Evolutionary conservation across 2,888 invertebrate genomes (phyloP).

Genomic region (Amphipoea oculea): DNA sequence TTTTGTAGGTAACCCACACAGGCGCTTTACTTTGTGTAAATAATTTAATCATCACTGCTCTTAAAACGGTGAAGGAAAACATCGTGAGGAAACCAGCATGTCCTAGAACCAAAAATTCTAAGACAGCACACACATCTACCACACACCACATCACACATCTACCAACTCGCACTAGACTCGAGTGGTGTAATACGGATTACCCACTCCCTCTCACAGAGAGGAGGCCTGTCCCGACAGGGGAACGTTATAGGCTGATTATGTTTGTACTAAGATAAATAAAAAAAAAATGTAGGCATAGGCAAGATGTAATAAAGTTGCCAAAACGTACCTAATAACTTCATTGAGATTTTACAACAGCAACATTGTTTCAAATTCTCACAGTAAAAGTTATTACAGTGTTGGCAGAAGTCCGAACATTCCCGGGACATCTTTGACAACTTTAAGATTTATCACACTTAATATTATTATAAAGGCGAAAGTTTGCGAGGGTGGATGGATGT

Average conservation of each 20-base stretch:
- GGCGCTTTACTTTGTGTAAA: background rate
- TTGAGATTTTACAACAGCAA: conserved; percentile 13
- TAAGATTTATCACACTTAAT: conserved; percentile 19
- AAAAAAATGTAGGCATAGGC: too few relatives aligned
- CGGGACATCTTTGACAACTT: conserved; percentile 11
- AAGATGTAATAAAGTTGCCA: conserved; percentile 4
- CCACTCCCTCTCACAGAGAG: background rate
- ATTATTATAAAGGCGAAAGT: too few relatives aligned
- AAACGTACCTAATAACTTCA: background rate
- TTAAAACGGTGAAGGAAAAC: too few relatives aligned
- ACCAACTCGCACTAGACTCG: background rate
- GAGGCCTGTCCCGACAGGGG: background rate
- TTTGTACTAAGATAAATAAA: too few relatives aligned
- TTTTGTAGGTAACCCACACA: background rate
- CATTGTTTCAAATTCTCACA: conserved; percentile 29
- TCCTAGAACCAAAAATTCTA: too few relatives aligned
- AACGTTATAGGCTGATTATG: background rate
- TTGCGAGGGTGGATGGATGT: too few relatives aligned
- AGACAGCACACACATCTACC: too few relatives aligned
- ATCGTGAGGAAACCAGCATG: too few relatives aligned
- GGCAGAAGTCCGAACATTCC: conserved; percentile 9
- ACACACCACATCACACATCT: background rate
- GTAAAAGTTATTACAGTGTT: conserved; percentile 41
- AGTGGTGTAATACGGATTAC: too few relatives aligned
- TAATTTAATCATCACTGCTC: background rate